Conservation (phyloP, 2,888 invertebrate genomes). For the Chironomus tentans region DNA sequence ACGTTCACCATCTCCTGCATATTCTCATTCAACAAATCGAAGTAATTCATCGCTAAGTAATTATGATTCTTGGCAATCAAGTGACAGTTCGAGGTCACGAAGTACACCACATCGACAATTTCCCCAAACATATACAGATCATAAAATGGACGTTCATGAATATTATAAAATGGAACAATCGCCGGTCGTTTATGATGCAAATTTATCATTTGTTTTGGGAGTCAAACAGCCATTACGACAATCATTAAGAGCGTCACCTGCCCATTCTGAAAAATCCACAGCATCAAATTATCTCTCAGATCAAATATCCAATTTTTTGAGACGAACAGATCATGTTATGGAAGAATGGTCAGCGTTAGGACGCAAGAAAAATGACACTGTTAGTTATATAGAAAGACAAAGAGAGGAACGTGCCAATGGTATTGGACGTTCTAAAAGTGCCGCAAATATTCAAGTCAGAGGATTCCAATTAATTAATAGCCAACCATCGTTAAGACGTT, state of each 20-base stretch:
- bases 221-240: conserved; percentile 61
- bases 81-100: conserved; percentile 28
- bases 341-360: conserved; percentile 75
- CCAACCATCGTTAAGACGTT: conserved; percentile 39
- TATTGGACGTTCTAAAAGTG: conserved; percentile 58
- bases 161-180: conserved; percentile 59
- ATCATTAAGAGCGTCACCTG: conserved; percentile 60
- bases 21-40: conserved; percentile 38
- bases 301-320: conserved; percentile 71
- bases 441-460: conserved; percentile 74
- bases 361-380: conserved; percentile 46
- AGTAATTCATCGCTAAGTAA: conserved; percentile 31
- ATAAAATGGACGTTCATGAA: conserved; percentile 49
- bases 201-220: conserved; percentile 68
- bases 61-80: conserved; percentile 28
- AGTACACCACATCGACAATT: conserved; percentile 53
- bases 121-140: conserved; percentile 51
- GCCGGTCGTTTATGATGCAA: conserved; percentile 73
- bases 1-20: conserved; percentile 52
- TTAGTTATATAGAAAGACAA: conserved; percentile 40
- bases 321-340: conserved; percentile 78
- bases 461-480: conserved; percentile 60
- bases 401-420: conserved; percentile 34
- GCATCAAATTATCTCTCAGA: conserved; percentile 65
- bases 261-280: conserved; percentile 65